Evolutionary conservation across 2,797 vertebrate genomes (phyloP).

Genomic region (Sternotherus odoratus): DNA sequence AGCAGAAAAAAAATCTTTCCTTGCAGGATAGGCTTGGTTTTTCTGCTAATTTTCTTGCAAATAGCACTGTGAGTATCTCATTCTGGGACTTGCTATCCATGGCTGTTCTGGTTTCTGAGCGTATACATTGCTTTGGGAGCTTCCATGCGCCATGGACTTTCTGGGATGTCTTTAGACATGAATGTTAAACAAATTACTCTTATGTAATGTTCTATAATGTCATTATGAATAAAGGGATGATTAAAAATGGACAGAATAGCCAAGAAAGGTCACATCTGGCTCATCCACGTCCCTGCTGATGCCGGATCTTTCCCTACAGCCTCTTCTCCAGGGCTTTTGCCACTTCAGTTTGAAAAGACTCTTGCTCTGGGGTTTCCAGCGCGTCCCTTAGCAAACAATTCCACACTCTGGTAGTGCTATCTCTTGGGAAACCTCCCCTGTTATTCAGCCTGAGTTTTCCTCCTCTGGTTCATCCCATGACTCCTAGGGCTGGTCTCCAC

Average conservation of each 20-base stretch:
- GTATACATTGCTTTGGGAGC: fast-evolving
- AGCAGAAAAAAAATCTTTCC: not conserved
- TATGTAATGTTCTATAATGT: constrained; percentile 61
- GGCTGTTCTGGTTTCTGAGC: fast-evolving
- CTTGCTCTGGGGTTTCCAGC: fast-evolving
- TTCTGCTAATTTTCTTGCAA: fast-evolving
- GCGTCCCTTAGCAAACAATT: not conserved
- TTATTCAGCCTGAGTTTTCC: not conserved
- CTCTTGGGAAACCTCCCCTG: fast-evolving
- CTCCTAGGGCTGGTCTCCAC: too few relatives aligned
- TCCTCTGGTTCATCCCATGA: not conserved
- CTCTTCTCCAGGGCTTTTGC: not conserved
- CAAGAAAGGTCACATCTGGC: fast-evolving
- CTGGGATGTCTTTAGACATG: constrained; percentile 35
- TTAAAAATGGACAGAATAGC: not conserved
- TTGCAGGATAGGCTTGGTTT: not conserved
- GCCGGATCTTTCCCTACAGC: not conserved
- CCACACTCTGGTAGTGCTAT: not conserved
- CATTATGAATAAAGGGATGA: not conserved
- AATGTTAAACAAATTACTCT: constrained; percentile 46
- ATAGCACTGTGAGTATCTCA: not conserved
- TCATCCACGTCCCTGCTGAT: not conserved
- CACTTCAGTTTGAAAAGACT: not conserved
- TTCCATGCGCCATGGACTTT: fast-evolving
- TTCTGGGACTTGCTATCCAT: not conserved